A percentile compares a stretch with the other conserved stretches of the same genome.
These are phyloP conservation scores for Lochmaea capreae DNA, from an alignment of 2,888 invertebrate genomes.

Conservation along the genomic window DNA sequence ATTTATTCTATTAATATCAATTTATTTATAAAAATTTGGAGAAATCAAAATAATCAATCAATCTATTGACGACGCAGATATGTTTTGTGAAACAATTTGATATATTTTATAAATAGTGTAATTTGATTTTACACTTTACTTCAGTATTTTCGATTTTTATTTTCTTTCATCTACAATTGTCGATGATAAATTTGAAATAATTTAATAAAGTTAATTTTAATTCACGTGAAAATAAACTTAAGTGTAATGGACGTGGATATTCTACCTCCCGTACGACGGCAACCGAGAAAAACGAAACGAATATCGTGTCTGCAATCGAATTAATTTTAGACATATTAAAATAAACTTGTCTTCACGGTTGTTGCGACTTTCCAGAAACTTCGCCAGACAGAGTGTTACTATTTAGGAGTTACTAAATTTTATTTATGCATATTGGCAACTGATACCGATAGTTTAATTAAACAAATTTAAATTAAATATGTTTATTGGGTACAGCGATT, in stretches of 20 bases:
- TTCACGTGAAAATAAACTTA: conserved; percentile 32
- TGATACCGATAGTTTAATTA: neutral
- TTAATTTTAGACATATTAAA: conserved; percentile 47
- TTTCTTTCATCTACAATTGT: neutral
- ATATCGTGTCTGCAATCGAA: conserved; percentile 35
- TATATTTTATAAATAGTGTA: no score
- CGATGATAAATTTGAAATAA: neutral
- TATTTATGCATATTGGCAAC: neutral
- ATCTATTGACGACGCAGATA: no score
- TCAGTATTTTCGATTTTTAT: neutral
- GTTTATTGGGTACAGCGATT: no score
- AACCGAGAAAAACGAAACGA: conserved; percentile 16
- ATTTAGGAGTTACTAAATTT: neutral
- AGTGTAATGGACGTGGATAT: conserved; percentile 19
- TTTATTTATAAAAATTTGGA: no score
- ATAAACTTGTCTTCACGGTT: conserved; percentile 41
- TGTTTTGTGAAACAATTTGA: no score
- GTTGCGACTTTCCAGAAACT: conserved; percentile 30
- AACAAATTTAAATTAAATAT: neutral
- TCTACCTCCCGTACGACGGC: conserved; percentile 1
- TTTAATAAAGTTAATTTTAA: conserved; percentile 30
- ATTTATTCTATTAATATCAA: no score
- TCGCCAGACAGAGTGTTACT: conserved; percentile 17
- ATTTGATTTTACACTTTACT: no score
- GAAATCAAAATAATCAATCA: no score